Evolutionary conservation across 2,797 vertebrate species (phyloP).

Genomic region (Sebastolobus altivelis): DNA sequence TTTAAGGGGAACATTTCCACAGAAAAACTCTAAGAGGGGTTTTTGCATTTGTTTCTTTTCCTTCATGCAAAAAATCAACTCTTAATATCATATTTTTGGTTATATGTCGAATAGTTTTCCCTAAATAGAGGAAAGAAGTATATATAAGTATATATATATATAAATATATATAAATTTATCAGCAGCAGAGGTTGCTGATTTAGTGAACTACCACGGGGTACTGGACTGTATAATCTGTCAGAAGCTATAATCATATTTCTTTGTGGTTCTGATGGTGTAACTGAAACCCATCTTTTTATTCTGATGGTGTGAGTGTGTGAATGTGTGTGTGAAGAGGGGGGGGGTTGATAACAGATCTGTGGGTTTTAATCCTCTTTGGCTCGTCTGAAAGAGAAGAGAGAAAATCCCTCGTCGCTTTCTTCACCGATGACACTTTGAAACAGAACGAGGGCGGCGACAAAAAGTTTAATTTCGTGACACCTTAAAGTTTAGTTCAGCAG

Average conservation of each 20-base stretch:
- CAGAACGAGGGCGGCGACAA: not conserved
- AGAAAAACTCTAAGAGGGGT: conserved; percentile 84
- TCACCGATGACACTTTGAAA: conserved; percentile 1
- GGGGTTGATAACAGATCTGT: not conserved
- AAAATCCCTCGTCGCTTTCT: conserved; percentile 8
- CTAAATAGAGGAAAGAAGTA: conserved; percentile 90
- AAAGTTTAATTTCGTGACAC: not conserved
- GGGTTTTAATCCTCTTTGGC: not conserved
- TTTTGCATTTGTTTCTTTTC: conserved; percentile 79
- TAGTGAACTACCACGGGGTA: conserved; percentile 93
- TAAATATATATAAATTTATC: conserved; percentile 66
- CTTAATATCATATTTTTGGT: conserved; percentile 92
- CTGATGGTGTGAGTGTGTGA: conserved; percentile 18
- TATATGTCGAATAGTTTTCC: conserved; percentile 93
- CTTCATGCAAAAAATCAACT: conserved; percentile 89
- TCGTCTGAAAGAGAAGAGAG: not conserved
- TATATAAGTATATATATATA: conserved; percentile 73
- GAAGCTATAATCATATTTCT: conserved; percentile 89
- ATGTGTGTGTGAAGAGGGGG: not conserved
- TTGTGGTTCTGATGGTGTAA: conserved; percentile 86
- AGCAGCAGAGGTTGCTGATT: conserved; percentile 86
- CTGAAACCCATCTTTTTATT: conserved; percentile 75
- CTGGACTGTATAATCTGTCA: conserved; percentile 91
- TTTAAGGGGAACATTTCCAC: conserved; percentile 71
- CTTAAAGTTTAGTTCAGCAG: not conserved